Conservation (phyloP, 2,113 vertebrate species). For the Rostratula benghalensis region DNA sequence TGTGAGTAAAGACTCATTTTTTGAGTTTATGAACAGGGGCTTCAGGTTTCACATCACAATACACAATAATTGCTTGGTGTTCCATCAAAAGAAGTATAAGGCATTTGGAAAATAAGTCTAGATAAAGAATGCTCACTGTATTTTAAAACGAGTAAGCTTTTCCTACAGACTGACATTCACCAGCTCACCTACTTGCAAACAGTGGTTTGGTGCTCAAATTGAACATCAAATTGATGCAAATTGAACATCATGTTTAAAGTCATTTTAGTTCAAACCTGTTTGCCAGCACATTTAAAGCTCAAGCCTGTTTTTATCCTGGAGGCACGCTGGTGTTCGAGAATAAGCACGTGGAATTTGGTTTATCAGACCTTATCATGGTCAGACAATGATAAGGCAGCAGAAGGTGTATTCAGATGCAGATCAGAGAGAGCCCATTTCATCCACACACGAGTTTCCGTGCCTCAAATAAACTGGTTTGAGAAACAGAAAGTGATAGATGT, state of each 20-base stretch:
- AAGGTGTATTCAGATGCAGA: background rate
- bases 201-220: background rate
- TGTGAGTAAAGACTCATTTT: accelerated
- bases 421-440: background rate
- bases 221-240: background rate
- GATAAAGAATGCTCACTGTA: background rate
- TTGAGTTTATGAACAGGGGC: background rate
- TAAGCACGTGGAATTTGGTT: background rate
- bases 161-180: background rate
- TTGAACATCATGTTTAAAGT: background rate
- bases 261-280: background rate
- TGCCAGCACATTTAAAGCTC: background rate
- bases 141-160: background rate
- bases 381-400: background rate
- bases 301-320: background rate
- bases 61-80: background rate
- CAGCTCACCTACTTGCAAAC: background rate
- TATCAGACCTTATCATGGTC: background rate
- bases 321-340: background rate
- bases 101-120: background rate
- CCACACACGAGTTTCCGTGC: background rate
- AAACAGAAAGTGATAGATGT: background rate
- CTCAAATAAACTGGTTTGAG: background rate
- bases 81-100: background rate
- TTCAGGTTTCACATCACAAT: background rate